These are phyloP conservation scores for Enoplosus armatus DNA, from an alignment of 2,797 vertebrate genomes.

Conservation along the genomic window DNA sequence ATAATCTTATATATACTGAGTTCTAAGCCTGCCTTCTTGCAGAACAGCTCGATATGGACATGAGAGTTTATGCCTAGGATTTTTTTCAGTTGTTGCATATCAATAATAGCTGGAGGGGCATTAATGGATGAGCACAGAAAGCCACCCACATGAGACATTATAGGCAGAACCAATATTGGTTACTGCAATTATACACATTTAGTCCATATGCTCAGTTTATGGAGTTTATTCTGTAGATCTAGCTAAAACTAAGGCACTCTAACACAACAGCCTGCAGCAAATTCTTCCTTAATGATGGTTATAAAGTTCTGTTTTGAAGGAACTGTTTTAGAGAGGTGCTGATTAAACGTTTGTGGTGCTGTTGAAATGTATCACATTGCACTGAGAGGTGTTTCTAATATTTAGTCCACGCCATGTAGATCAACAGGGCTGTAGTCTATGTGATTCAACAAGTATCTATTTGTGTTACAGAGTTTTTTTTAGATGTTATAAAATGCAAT, in stretches of 20 bases:
- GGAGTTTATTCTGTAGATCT: not conserved
- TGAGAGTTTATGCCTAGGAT: not conserved
- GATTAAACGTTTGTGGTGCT: not conserved
- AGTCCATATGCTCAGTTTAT: not conserved
- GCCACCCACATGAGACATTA: constrained; percentile 15
- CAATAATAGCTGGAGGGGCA: constrained; percentile 28
- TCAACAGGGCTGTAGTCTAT: not conserved
- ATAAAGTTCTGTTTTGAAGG: not conserved
- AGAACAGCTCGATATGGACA: constrained; percentile 27
- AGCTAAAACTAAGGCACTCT: not conserved
- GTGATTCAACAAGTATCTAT: not conserved
- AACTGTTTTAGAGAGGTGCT: not conserved
- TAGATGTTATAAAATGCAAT: not conserved
- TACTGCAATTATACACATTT: constrained; percentile 4
- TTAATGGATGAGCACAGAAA: constrained; percentile 17
- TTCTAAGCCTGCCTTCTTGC: not conserved
- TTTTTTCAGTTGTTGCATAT: constrained; percentile 6
- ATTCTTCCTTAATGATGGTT: not conserved
- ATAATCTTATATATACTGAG: not conserved
- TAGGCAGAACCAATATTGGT: not conserved
- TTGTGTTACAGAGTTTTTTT: not conserved
- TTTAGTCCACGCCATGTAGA: not conserved
- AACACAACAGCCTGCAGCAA: not conserved
- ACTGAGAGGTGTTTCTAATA: not conserved
- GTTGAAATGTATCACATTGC: not conserved